phyloP scores from a whole-genome alignment of 2,797 vertebrate species.

The Danio tinwini region DNA sequence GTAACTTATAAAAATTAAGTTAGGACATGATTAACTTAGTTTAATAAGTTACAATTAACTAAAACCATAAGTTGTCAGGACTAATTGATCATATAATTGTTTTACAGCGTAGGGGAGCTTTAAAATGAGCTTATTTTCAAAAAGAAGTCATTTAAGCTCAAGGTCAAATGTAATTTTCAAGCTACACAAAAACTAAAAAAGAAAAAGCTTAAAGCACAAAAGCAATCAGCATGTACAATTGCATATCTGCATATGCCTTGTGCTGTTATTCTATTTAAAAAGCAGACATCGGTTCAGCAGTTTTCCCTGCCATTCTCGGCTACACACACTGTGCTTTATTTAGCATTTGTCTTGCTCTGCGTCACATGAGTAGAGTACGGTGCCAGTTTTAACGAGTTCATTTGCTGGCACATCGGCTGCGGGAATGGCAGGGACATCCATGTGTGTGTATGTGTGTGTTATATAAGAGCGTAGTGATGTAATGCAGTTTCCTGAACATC shows the following conservation, averaged over 20 bases:
- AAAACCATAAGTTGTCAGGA: no score
- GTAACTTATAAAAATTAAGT: no score
- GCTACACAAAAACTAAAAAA: no score
- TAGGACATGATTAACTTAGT: no score
- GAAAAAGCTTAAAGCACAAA: no score
- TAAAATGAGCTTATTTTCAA: no score
- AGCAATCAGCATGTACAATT: no score
- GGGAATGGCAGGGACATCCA: conserved; percentile 49
- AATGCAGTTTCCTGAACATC: conserved; percentile 69
- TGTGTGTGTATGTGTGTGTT: conserved; percentile 59
- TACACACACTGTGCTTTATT: conserved; percentile 30
- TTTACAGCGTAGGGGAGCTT: no score
- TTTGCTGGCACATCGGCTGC: conserved; percentile 53
- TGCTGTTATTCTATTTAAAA: background rate
- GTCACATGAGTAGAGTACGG: background rate
- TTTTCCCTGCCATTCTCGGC: conserved; percentile 6
- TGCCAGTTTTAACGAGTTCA: conserved; percentile 45
- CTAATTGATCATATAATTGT: no score
- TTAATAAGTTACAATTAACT: no score
- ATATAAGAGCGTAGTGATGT: conserved; percentile 78
- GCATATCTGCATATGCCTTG: background rate
- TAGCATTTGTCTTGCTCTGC: conserved; percentile 4
- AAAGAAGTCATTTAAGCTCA: no score
- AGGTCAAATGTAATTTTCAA: no score
- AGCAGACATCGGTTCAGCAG: background rate